Conservation (phyloP, 2,113 vertebrate genomes). For the Chlorodrepanis virens region DNA sequence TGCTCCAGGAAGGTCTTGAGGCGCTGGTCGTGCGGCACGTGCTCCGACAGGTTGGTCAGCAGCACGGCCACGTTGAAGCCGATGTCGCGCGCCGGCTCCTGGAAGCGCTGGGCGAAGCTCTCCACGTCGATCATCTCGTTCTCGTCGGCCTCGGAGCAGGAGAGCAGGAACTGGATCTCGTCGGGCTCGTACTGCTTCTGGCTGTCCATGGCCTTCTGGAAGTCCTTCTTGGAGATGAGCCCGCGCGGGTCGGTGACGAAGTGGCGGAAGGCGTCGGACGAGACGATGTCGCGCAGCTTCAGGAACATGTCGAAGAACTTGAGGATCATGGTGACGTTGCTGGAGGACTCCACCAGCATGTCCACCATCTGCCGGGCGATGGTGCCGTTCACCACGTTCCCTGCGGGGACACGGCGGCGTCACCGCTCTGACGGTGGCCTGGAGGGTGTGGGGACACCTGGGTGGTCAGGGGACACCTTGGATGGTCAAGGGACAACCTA, state of each 20-base stretch:
- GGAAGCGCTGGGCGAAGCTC: slow-evolving; percentile 91
- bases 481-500: no score
- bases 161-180: slow-evolving; percentile 96
- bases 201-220: slow-evolving; percentile 98
- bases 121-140: slow-evolving; percentile 97
- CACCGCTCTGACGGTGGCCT: neutral
- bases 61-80: slow-evolving; percentile 95
- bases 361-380: slow-evolving; percentile 98
- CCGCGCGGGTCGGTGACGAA: slow-evolving; percentile 91
- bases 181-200: slow-evolving; percentile 90
- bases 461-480: no score
- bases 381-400: slow-evolving; percentile 93
- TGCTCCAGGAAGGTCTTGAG: slow-evolving; percentile 89
- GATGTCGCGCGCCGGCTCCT: slow-evolving; percentile 94
- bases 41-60: slow-evolving; percentile 92
- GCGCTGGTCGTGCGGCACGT: slow-evolving; percentile 90
- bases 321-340: slow-evolving; percentile 98
- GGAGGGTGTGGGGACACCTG: neutral
- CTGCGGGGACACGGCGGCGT: slow-evolving; percentile 43
- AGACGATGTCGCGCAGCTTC: slow-evolving; percentile 94
- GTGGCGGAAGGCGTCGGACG: slow-evolving; percentile 91
- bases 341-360: slow-evolving; percentile 97
- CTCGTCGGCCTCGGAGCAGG: slow-evolving; percentile 93
- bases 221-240: slow-evolving; percentile 97
- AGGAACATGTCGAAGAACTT: slow-evolving; percentile 99